Conservation (phyloP, 2,888 invertebrate genomes). For the Epirrhoe alternata region DNA sequence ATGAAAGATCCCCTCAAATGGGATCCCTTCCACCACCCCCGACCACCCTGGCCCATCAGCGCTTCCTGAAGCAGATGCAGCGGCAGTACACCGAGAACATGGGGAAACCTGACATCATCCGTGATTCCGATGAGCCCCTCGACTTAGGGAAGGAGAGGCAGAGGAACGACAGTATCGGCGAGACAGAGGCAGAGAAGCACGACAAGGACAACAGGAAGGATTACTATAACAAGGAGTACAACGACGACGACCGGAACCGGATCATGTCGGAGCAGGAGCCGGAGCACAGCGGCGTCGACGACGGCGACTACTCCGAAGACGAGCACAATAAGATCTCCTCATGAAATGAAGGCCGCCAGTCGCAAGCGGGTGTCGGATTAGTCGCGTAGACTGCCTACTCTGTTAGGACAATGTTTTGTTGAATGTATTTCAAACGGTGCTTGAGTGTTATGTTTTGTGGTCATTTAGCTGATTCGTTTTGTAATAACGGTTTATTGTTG, state of each 20-base stretch:
- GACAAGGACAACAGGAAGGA: constrained; percentile 80
- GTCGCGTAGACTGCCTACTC: constrained; percentile 55
- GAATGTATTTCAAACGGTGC: constrained; percentile 77
- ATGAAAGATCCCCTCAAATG: constrained; percentile 85
- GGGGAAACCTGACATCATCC: constrained; percentile 83
- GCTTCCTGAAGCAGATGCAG: constrained; percentile 87
- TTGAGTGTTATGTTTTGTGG: constrained; percentile 81
- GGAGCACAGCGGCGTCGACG: constrained; percentile 71
- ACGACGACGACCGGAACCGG: constrained; percentile 65
- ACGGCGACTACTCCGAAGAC: constrained; percentile 80
- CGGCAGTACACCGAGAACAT: constrained; percentile 85
- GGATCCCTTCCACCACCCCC: constrained; percentile 83
- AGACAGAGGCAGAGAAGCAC: constrained; percentile 77
- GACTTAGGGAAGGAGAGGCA: constrained; percentile 84
- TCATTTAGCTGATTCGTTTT: constrained; percentile 73
- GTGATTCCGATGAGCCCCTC: constrained; percentile 81
- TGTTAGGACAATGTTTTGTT: constrained; percentile 72
- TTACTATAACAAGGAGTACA: constrained; percentile 68
- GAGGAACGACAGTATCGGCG: constrained; percentile 69
- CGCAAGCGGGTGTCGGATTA: constrained; percentile 52
- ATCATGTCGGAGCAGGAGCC: constrained; percentile 63
- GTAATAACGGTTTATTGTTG: constrained; percentile 78
- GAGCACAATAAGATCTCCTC: constrained; percentile 73
- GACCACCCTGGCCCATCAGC: constrained; percentile 84
- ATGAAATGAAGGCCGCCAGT: constrained; percentile 63